Evolutionary conservation across 2,797 vertebrate species (phyloP).

Genomic region (Tolypeutes matacus): DNA sequence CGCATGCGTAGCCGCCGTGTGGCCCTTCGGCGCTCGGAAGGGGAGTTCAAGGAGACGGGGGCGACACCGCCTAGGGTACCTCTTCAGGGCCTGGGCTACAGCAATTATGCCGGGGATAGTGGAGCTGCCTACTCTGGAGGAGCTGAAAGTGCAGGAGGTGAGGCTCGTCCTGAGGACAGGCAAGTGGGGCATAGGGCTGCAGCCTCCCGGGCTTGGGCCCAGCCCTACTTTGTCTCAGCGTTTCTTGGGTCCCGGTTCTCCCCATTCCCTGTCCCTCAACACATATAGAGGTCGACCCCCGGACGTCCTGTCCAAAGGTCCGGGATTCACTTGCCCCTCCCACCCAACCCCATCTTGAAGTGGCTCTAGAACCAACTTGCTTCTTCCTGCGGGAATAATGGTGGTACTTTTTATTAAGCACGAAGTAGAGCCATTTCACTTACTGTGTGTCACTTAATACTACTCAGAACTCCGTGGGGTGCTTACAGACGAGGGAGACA

Average conservation of each 20-base stretch:
- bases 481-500: background rate
- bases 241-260: background rate
- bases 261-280: background rate
- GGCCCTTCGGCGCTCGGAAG: conserved; percentile 67
- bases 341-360: background rate
- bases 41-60: conserved; percentile 84
- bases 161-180: conserved; percentile 78
- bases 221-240: background rate
- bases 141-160: conserved; percentile 95
- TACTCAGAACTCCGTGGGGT: background rate
- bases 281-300: background rate
- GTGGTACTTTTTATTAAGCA: conserved; percentile 43
- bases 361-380: background rate
- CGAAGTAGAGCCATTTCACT: background rate
- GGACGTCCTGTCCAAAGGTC: too few relatives aligned
- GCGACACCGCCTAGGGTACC: conserved; percentile 84
- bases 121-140: conserved; percentile 91
- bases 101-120: conserved; percentile 90
- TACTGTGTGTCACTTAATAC: background rate
- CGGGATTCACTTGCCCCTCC: background rate
- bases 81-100: background rate
- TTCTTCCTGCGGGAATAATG: background rate
- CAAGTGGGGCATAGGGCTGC: background rate
- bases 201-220: conserved; percentile 5
- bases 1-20: conserved; percentile 74